Evolutionary conservation across 2,797 vertebrate genomes (phyloP), one percentile per base, ranked within the genome.

Genomic region (Crenichthys baileyi): DNA sequence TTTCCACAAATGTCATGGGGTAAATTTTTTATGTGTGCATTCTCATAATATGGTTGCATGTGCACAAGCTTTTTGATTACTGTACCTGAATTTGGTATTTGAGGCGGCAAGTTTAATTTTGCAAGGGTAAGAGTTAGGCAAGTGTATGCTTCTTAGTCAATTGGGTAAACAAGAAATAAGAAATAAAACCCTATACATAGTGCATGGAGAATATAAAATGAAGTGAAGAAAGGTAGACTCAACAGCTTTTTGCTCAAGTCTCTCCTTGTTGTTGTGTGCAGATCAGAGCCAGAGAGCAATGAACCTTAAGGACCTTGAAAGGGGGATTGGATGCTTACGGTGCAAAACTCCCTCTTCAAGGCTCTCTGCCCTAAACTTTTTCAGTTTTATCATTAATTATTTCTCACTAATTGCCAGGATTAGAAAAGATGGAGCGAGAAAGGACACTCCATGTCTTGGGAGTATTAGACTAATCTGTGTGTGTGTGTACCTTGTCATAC

Each of bases 401-500:
- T 95, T 93, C 90, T 82, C 56, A 51, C 92, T 96, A 95, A 95
- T 95, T 95, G 92, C 94, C 89, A 92, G 94, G 93, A 95, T 95
- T 94, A 93, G 83, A 91, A 92, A 76, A 92, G 87, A 76, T 73
- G 80, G 81, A 86, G 86, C 81, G 83, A 78, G 56, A 90, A 90
- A 91, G 90, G 85, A 83, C 87, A 72, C 78, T 80, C 56, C 58
- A 73, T 88, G 91, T 93, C 93, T 87, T 86, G 77, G 79, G 92
- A 93, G 90, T 77, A 63, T 78, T 78, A 63, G 73, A 84, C 76
- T n/a, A 46, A 58, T 83, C 84, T 83, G 85, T 82, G 77, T 79
- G 80, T 50, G 70, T 63, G 70, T 73, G 67, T 70, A 60, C 7
- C 26, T 71, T 22, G 72, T 80, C 5, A 76, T 68, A 76, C 70